Evolutionary conservation across 2,113 vertebrate genomes (phyloP).

Genomic region (Oncorhynchus clarkii): DNA sequence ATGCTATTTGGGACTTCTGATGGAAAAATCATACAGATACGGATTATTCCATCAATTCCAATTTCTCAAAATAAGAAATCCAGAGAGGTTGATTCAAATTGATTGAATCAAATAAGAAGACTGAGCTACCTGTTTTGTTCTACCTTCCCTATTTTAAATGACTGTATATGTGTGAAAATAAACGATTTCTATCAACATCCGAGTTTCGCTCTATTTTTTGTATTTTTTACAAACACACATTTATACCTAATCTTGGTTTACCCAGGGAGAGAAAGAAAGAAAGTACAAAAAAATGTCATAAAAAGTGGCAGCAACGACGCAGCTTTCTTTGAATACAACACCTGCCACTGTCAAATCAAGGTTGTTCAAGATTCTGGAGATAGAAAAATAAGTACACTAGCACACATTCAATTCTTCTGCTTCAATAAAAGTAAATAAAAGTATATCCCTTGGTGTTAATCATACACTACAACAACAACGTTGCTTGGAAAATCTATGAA

Average conservation of each 20-base stretch:
- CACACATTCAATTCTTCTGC: too few relatives aligned
- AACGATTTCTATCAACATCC: background rate
- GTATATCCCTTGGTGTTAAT: too few relatives aligned
- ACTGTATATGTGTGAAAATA: background rate
- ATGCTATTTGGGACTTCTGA: constrained; percentile 31
- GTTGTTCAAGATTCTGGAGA: too few relatives aligned
- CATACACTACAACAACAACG: too few relatives aligned
- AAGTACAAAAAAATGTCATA: background rate
- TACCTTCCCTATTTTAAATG: background rate
- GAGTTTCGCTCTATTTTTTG: background rate
- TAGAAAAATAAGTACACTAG: too few relatives aligned
- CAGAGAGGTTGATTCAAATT: constrained; percentile 53
- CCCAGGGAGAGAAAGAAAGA: background rate
- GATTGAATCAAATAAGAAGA: constrained; percentile 40
- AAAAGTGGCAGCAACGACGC: too few relatives aligned
- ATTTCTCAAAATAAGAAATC: constrained; percentile 40
- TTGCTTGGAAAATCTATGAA: too few relatives aligned
- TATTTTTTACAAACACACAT: background rate
- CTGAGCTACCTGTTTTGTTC: background rate
- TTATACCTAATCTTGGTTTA: background rate
- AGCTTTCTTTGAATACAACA: too few relatives aligned
- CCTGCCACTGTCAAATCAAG: too few relatives aligned
- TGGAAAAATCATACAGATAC: constrained; percentile 53
- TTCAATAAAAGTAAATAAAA: too few relatives aligned
- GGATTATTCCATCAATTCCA: constrained; percentile 52